These are phyloP conservation scores for Drosophila parabipectinata DNA, from an alignment of 1,140 invertebrate species.

Conservation along the genomic window DNA sequence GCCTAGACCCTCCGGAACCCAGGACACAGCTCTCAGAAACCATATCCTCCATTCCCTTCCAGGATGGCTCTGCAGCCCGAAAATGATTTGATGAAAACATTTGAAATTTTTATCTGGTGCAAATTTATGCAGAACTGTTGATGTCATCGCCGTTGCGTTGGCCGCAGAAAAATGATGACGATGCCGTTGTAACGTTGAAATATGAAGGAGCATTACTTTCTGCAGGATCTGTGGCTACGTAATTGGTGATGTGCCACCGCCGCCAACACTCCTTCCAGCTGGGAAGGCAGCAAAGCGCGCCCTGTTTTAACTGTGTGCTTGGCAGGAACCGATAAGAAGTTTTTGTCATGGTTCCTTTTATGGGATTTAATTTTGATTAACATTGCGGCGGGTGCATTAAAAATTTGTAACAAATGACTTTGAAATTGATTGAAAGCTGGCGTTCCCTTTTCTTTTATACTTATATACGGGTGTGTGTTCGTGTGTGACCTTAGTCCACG, in stretches of 20 bases:
- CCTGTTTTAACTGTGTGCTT: constrained; percentile 50
- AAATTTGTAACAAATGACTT: constrained; percentile 81
- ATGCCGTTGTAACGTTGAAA: constrained; percentile 80
- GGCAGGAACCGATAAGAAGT: constrained; percentile 62
- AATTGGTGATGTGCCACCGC: constrained; percentile 23
- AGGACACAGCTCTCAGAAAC: neutral
- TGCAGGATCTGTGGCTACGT: constrained; percentile 1
- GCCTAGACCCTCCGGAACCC: constrained; percentile 2
- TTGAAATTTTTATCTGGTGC: constrained; percentile 83
- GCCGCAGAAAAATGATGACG: constrained; percentile 78
- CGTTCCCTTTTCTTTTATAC: constrained; percentile 19
- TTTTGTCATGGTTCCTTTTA: constrained; percentile 46
- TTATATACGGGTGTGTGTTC: constrained; percentile 51
- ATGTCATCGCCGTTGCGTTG: constrained; percentile 70
- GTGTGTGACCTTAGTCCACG: constrained; percentile 29
- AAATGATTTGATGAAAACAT: constrained; percentile 83
- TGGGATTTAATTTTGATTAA: constrained; percentile 73
- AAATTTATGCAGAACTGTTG: constrained; percentile 82
- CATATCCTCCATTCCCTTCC: neutral
- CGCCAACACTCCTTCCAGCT: neutral
- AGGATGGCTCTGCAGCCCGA: constrained; percentile 45
- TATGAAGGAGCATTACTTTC: constrained; percentile 76
- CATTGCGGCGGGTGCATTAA: constrained; percentile 60
- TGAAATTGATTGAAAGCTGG: constrained; percentile 72
- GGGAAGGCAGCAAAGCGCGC: constrained; percentile 29